Base-by-base conservation (phyloP, 2,797 vertebrate genomes). In the Zenarchopterus dispar region DNA sequence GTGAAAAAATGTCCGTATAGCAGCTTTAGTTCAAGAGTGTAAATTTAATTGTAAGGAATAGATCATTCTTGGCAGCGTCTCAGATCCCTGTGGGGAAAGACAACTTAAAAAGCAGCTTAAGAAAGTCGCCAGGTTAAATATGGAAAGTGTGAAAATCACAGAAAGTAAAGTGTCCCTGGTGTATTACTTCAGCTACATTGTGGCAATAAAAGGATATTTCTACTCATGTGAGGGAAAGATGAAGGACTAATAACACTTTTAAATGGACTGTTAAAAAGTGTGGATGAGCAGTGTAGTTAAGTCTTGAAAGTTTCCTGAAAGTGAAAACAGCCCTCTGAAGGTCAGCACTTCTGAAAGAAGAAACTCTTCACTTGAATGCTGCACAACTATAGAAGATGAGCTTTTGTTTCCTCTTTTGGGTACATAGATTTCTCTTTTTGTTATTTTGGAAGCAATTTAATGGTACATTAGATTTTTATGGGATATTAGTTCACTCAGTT, bases 191-290 rank as follows among this genome's bases (percentile, higher is more conserved):
- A 11, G 33, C 2, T 36, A 4, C 13, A 39, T 39, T 16, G 13
- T 39, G 13, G 36, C 0, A 88, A 44, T 13, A 4, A 33, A 82
- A 92, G 18, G 60, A 73, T 21, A 46, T 71, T 59, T 66, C 91
- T 16, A 88, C 82, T n/a, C 65, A 80, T 13, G 78, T 76, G 43
- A 93, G 91, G 47, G 88, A 92, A 22, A 87, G 90, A 56, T 83
- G 18, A 81, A 88, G 43, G 81, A 89, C 73, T 89, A 91, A 70
- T 57, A 1, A 4, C 13, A 39, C 2, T 61, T 47, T 56, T 68
- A 77, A 80, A 76, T 77, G 73, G 54, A 39, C 52, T 69, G n/a
- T 55, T 42, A 46, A 73, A 64, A 50, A 36, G 41, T 16, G 26
- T 50, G 44, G 46, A 60, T 46, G 4, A 39, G 36, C 3, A 13